Conservation (phyloP, 2,797 vertebrate genomes). For the Aeoliscus strigatus region DNA sequence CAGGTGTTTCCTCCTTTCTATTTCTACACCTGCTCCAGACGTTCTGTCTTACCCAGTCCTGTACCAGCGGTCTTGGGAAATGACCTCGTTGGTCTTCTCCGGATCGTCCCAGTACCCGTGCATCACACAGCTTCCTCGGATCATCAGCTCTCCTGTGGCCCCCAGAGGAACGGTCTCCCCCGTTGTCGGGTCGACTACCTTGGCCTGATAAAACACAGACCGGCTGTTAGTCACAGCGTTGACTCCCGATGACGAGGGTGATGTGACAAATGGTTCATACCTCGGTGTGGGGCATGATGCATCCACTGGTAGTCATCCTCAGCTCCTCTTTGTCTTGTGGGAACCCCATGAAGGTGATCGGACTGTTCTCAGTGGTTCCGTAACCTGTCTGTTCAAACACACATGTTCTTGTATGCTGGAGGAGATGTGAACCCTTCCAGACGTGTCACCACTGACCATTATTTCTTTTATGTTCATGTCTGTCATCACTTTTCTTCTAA, state of each 20-base stretch:
- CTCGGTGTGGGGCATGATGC: conserved; percentile 82
- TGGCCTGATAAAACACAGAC: conserved; percentile 70
- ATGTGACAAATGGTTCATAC: conserved; percentile 52
- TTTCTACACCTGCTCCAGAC: too few species aligned
- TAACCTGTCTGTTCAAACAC: conserved; percentile 71
- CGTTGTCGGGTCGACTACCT: conserved; percentile 75
- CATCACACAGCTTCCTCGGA: conserved; percentile 88
- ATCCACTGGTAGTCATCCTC: conserved; percentile 78
- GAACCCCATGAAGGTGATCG: conserved; percentile 80
- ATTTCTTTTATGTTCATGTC: conserved; percentile 64
- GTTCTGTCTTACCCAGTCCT: conserved; percentile 81
- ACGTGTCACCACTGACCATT: conserved; percentile 25
- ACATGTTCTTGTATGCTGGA: not conserved
- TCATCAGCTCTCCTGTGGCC: conserved; percentile 78
- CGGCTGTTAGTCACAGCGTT: not conserved
- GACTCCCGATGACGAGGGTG: not conserved
- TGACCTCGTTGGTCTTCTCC: conserved; percentile 71
- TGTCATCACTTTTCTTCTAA: conserved; percentile 49
- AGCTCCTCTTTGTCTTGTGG: conserved; percentile 67
- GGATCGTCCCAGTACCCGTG: conserved; percentile 83
- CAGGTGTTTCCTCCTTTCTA: too few species aligned
- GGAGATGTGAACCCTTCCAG: not conserved
- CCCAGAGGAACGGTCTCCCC: conserved; percentile 71
- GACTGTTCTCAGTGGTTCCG: conserved; percentile 90
- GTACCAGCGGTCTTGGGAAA: conserved; percentile 81